These are phyloP conservation scores for Drosophila borealis DNA, from an alignment of 2,888 invertebrate genomes.

Conservation along the genomic window DNA sequence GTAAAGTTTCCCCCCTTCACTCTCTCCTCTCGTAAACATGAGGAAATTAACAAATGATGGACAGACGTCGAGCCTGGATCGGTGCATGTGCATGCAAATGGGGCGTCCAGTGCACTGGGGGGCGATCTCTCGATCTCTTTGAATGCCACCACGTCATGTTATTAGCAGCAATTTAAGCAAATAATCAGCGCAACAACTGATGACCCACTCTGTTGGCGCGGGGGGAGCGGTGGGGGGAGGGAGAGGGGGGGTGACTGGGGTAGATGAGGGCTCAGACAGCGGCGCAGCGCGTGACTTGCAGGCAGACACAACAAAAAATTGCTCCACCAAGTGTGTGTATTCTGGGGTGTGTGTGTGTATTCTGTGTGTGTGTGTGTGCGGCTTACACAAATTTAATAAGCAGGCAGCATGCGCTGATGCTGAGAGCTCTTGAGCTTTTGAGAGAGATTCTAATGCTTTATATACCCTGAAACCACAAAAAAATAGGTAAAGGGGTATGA, in stretches of 20 bases:
- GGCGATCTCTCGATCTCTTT: constrained; percentile 49
- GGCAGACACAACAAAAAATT: constrained; percentile 67
- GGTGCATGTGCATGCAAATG: constrained; percentile 63
- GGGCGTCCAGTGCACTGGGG: constrained; percentile 63
- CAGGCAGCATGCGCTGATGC: constrained; percentile 46
- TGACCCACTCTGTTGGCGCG: constrained; percentile 19
- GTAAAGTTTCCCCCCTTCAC: neutral
- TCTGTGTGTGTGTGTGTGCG: constrained; percentile 42
- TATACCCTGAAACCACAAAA: neutral
- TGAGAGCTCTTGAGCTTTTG: constrained; percentile 34
- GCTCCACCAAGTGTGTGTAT: constrained; percentile 39
- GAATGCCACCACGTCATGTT: constrained; percentile 83
- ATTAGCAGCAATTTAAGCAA: constrained; percentile 85
- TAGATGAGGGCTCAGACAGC: constrained; percentile 15
- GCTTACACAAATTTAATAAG: constrained; percentile 70
- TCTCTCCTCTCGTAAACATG: constrained; percentile 47
- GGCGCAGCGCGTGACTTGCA: constrained; percentile 70
- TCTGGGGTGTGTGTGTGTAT: neutral
- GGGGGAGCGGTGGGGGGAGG: constrained; percentile 10
- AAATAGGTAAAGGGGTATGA: too few relatives aligned
- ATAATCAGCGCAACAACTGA: constrained; percentile 80
- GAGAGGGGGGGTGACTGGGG: too few relatives aligned
- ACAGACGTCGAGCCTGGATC: constrained; percentile 68
- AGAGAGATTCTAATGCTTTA: constrained; percentile 49
- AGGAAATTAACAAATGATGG: constrained; percentile 83